Base-by-base conservation (phyloP, 2,888 invertebrate species). In the Teleiodes luculella region DNA sequence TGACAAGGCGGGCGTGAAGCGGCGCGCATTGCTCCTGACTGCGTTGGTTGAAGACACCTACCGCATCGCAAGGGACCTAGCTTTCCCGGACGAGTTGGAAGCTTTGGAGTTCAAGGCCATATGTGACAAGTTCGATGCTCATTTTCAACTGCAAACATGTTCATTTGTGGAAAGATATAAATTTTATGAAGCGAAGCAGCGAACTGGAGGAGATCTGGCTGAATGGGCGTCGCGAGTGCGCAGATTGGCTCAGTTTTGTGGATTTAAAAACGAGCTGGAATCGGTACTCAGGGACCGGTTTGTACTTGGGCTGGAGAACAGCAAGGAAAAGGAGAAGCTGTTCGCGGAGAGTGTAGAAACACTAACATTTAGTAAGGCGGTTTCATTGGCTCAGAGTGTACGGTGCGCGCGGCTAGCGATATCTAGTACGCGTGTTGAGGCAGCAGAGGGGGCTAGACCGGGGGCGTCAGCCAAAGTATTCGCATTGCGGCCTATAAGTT, bases 11-110 rank as follows among this genome's bases (percentile, higher is more conserved):
- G 61, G 57, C 35, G 48, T 58, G 14, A 58, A 57, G 39, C 56
- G 60, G 13, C 56, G 60, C 6, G 61, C 60, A 3, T 14, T 64
- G 16, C 52, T 62, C 13, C 36, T 64, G n/a, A 55, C 58, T 7
- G 53, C 57, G 3, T 48, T 63, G 18, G 62, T 62, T 18, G 64
- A 63, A 33, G 57, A 62, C 14, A 62, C 65, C 1, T 63, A 60
- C 56, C 59, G 61, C 35, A 41, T 63, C 28, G 56, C 56, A 6
- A 55, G 55, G 36, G 60, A 59, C 53, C 51, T 63, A n/a, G 55
- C 54, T 4, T 55, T 56, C 33, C 59, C 61, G 0, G 16, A 41
- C 0, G 53, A 53, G 1, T 8, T 58, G 28, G 58, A 55, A 1
- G 36, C 16, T 2, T 16, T 54, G 4, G 50, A 41, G 3, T 58